Evolutionary conservation across 2,113 vertebrate genomes (phyloP).

Genomic region (Labrus mixtus): DNA sequence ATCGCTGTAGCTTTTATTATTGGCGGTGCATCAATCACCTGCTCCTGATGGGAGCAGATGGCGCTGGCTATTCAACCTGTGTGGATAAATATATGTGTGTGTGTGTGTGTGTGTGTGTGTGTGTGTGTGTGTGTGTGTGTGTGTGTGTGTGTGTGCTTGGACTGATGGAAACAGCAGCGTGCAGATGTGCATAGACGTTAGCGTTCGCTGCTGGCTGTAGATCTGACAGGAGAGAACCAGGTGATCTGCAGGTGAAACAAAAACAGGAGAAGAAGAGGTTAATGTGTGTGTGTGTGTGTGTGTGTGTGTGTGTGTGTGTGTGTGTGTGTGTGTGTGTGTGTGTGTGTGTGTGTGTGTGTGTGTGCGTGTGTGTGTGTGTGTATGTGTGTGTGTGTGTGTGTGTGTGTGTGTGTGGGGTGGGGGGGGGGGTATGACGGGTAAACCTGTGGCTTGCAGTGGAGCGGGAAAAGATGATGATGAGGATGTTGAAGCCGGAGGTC

Average conservation of each 20-base stretch:
- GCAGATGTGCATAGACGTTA: neutral
- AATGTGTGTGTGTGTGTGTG: too few species aligned
- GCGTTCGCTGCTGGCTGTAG: neutral
- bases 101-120: conserved; percentile 31
- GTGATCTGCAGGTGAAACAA: too few species aligned
- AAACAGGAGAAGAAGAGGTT: neutral
- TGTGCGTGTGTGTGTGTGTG: too few species aligned
- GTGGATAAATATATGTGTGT: conserved; percentile 1
- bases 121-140: conserved; percentile 11
- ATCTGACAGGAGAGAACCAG: conserved; percentile 11
- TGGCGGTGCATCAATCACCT: conserved; percentile 56
- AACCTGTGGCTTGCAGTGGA: neutral
- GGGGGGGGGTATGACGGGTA: neutral
- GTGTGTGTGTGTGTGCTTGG: conserved; percentile 32
- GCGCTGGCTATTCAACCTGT: conserved; percentile 25
- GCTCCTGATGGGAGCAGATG: conserved; percentile 68
- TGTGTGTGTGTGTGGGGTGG: neutral
- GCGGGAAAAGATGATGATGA: neutral
- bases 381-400: too few species aligned
- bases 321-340: too few species aligned
- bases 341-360: too few species aligned
- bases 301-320: too few species aligned
- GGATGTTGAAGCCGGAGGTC: neutral
- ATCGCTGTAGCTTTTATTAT: conserved; percentile 44
- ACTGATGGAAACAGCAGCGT: conserved; percentile 30